Conservation (phyloP, 2,888 invertebrate genomes). For the Drosophila recens region DNA sequence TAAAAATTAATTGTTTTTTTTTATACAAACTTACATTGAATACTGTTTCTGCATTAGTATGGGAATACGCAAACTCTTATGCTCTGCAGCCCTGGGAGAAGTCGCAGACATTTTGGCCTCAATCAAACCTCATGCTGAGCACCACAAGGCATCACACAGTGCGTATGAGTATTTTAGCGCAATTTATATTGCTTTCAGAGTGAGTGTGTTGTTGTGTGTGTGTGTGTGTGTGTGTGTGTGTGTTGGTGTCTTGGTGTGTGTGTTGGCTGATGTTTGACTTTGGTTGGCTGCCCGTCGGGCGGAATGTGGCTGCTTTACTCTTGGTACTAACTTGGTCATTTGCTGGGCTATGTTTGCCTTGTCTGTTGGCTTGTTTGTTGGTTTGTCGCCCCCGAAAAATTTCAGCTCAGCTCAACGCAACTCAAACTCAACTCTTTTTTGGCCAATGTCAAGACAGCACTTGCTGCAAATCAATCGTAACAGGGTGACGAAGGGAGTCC, state of each 20-base stretch:
- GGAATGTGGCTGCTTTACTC: slow-evolving; percentile 36
- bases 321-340: slow-evolving; percentile 47
- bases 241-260: slow-evolving; percentile 6
- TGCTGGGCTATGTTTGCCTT: slow-evolving; percentile 39
- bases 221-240: slow-evolving; percentile 4
- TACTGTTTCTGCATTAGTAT: too few relatives aligned
- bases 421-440: slow-evolving; percentile 45
- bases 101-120: slow-evolving; percentile 58
- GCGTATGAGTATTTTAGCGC: slow-evolving; percentile 61
- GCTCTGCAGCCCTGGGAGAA: slow-evolving; percentile 46
- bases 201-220: slow-evolving; percentile 1
- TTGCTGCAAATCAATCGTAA: slow-evolving; percentile 58
- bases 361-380: slow-evolving; percentile 41
- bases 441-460: slow-evolving; percentile 50
- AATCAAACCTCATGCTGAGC: slow-evolving; percentile 60
- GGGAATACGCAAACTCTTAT: too few relatives aligned
- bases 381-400: slow-evolving; percentile 31
- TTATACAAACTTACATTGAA: too few relatives aligned
- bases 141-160: slow-evolving; percentile 38
- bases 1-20: too few relatives aligned
- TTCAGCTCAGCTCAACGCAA: slow-evolving; percentile 5
- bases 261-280: slow-evolving; percentile 56
- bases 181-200: slow-evolving; percentile 56
- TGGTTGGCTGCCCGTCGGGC: slow-evolving; percentile 47
- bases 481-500: not conserved